Conservation (phyloP, 2,888 invertebrate species). For the Metacarcinus magister region DNA sequence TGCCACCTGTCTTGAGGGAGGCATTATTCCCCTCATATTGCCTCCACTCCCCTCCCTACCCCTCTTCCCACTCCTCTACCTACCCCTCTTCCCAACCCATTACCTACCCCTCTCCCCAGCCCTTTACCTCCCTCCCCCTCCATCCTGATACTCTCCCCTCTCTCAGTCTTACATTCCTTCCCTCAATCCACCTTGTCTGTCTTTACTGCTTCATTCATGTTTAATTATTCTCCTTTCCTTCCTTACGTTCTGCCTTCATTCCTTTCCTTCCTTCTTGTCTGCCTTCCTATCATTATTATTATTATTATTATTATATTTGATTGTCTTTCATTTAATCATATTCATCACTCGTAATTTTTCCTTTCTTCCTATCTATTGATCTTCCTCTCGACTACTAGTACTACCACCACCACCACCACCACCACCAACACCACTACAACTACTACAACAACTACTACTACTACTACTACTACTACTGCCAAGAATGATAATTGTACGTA, state of each 20-base stretch:
- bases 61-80: neutral
- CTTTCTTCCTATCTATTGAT: neutral
- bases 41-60: neutral
- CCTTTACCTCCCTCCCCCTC: neutral
- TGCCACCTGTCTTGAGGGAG: neutral
- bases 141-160: neutral
- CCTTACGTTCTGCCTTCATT: neutral
- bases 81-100: neutral
- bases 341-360: neutral
- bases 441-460: too few relatives aligned
- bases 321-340: neutral
- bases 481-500: too few relatives aligned
- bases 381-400: too few relatives aligned
- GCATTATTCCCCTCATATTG: neutral
- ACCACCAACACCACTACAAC: too few relatives aligned
- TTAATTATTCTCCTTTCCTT: neutral
- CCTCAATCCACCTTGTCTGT: neutral
- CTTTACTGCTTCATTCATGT: neutral
- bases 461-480: too few relatives aligned
- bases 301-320: neutral
- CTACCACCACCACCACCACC: too few relatives aligned
- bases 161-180: neutral
- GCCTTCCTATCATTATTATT: too few relatives aligned
- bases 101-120: neutral
- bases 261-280: neutral